Evolutionary conservation across 2,888 invertebrate genomes (phyloP), one percentile per base, ranked within the genome.

Genomic region (Pycnomerus fuliginosus): DNA sequence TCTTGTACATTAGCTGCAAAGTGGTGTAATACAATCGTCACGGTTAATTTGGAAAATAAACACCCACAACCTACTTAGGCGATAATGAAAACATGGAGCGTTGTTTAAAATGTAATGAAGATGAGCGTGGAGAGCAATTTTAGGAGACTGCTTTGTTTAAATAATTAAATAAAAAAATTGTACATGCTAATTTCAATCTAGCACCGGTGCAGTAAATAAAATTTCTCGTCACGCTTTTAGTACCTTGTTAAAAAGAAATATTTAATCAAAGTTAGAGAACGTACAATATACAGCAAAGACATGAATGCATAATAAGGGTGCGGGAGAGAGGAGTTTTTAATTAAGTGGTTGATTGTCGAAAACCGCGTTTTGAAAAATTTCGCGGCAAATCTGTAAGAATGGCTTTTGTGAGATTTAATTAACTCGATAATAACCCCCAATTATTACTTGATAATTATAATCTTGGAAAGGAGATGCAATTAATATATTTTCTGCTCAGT

Each of bases 401-500:
- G 27, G 31, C 31, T 31, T 27, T 15, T 32, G 31, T 23, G 15
- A 15, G 40, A 37, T 41, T 29, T 33, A 42, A 46, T 46, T 46
- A 46, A 42, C 31, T 36, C 31, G 41, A 36, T 46, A 36, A 46
- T 46, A 46, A 42, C 16, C 33, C 32, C 14, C 34, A 47, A 42
- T 47, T 46, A 36, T 41, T 35, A 41, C 37, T 41, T 42, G 32
- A 42, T 47, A 38, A 47, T 42, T 33, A 34, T 34, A 20, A 31
- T 39, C 32, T 16, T n/a, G 34, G 11, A 25, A 12, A 16, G 34
- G 37, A n/a, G 30, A 23, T 14, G 40, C 32, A 33, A 46, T 46
- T 46, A 40, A 33, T 25, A 34, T 41, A 44, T 50, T 48, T 50
- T 50, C 48, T 40, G 41, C 44, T 44, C 29, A 24, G 50, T 44